Conservation (phyloP, 1,140 invertebrate genomes). For the Lamellibrachia luymesi region DNA sequence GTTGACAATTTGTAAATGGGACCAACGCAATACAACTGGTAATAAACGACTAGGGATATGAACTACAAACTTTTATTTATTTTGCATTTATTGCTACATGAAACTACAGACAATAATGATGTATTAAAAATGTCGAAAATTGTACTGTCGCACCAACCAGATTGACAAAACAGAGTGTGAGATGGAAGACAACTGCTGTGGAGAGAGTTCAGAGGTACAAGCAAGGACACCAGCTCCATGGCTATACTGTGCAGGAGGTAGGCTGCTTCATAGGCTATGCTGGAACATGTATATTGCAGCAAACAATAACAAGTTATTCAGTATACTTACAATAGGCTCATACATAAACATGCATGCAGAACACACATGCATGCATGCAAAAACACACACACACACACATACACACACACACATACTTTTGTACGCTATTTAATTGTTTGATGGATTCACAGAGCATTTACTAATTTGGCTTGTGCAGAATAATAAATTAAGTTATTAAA, state of each 20-base stretch:
- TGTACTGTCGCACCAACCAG: neutral
- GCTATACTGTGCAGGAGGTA: slow-evolving; percentile 49
- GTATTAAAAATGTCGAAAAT: neutral
- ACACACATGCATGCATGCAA: neutral
- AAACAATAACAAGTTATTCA: neutral
- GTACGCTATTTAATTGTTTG: neutral
- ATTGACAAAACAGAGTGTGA: neutral
- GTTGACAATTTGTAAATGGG: too few relatives aligned
- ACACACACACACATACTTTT: neutral
- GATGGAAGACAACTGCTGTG: neutral
- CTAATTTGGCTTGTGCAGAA: neutral
- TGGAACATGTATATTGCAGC: too few relatives aligned
- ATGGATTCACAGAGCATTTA: neutral
- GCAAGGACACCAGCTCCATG: slow-evolving; percentile 44
- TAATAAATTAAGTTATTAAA: neutral
- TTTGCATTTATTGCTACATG: neutral
- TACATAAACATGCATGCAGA: neutral
- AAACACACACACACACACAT: too few relatives aligned
- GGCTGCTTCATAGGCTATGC: slow-evolving; percentile 9
- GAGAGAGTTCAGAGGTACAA: slow-evolving; percentile 25
- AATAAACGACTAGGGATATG: too few relatives aligned
- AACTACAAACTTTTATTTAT: neutral
- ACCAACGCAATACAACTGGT: too few relatives aligned
- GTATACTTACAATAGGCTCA: neutral
- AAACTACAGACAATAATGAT: neutral